phyloP scores from a whole-genome alignment of 2,113 vertebrate genomes.

The Leptocoma aspasia region DNA sequence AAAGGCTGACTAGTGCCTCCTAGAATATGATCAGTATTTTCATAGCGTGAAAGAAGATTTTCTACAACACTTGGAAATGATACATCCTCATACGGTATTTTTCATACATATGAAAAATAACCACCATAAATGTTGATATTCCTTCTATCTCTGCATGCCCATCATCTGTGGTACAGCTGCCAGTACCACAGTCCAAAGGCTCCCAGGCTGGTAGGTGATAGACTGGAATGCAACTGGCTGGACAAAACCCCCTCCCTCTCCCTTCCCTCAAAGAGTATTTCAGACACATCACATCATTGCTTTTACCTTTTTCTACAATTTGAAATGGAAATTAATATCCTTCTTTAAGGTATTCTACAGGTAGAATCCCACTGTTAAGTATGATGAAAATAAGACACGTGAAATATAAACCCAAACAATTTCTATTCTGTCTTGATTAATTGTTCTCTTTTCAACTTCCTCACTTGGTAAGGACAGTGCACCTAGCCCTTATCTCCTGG shows the following conservation, averaged over 20 bases:
- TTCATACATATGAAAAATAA: not conserved
- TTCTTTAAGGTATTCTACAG: not conserved
- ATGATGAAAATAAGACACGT: not conserved
- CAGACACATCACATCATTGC: not conserved
- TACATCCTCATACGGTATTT: not conserved
- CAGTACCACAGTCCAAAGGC: not conserved
- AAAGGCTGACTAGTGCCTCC: not conserved
- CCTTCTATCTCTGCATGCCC: not conserved
- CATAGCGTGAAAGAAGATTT: not conserved
- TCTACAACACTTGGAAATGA: not conserved
- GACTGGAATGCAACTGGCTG: not conserved
- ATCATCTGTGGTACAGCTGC: not conserved
- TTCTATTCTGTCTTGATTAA: not conserved
- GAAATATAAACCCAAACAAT: not conserved
- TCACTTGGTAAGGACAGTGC: not conserved
- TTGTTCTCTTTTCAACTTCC: not conserved
- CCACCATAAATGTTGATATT: not conserved
- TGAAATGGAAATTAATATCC: not conserved
- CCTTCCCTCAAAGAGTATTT: not conserved
- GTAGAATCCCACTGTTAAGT: not conserved
- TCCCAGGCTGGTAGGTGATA: not conserved
- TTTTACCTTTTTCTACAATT: not conserved
- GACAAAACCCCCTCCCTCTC: rapidly evolving
- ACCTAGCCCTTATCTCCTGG: rapidly evolving
- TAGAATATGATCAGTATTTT: not conserved